phyloP scores from a whole-genome alignment of 2,888 invertebrate genomes.

The Cerceris rybyensis region DNA sequence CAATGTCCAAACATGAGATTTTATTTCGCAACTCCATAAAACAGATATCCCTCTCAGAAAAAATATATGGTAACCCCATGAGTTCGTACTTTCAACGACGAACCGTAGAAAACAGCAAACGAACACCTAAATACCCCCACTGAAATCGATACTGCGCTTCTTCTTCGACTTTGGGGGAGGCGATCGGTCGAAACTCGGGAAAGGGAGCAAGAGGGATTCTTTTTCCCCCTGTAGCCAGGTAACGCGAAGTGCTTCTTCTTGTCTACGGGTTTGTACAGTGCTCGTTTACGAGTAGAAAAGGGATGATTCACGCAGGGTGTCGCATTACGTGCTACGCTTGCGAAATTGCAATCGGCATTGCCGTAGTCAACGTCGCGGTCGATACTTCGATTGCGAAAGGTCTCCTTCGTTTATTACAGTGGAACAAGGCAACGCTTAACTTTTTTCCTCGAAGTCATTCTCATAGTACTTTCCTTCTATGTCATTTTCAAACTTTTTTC shows the following conservation, averaged over 20 bases:
- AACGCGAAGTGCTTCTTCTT: slow-evolving; percentile 44
- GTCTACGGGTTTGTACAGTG: slow-evolving; percentile 14
- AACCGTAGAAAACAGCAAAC: too few relatives aligned
- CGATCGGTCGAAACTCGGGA: too few relatives aligned
- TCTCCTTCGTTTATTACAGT: slow-evolving; percentile 29
- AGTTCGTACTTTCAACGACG: too few relatives aligned
- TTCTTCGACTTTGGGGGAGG: too few relatives aligned
- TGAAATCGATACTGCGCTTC: too few relatives aligned
- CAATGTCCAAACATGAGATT: too few relatives aligned
- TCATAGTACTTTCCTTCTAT: too few relatives aligned
- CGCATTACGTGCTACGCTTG: slow-evolving; percentile 51
- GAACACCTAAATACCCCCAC: too few relatives aligned
- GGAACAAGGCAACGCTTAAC: not conserved
- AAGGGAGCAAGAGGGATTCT: not conserved
- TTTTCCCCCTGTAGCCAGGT: slow-evolving; percentile 16
- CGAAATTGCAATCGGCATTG: slow-evolving; percentile 53
- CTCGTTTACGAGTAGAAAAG: slow-evolving; percentile 12
- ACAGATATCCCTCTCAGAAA: too few relatives aligned
- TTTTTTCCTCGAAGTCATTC: not conserved
- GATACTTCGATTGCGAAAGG: slow-evolving; percentile 45
- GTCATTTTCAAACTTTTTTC: too few relatives aligned
- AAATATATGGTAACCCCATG: too few relatives aligned
- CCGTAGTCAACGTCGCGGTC: slow-evolving; percentile 35
- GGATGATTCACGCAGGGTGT: slow-evolving; percentile 60
- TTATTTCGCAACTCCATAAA: too few relatives aligned